Conservation (phyloP, 2,797 vertebrate genomes). For the Crocidura indochinensis region DNA sequence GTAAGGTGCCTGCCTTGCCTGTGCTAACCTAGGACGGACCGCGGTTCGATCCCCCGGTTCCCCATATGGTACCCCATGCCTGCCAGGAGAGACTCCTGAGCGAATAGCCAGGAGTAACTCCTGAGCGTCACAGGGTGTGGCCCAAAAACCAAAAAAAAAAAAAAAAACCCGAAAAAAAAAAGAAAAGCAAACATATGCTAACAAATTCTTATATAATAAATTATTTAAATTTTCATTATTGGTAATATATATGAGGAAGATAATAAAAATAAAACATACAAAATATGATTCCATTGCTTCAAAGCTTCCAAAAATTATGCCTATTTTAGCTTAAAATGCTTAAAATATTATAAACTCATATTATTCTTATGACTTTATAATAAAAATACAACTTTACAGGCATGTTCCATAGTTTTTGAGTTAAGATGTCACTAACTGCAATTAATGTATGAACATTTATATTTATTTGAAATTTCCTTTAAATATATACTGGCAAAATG, state of each 20-base stretch:
- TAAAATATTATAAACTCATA: constrained; percentile 12
- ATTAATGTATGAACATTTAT: constrained; percentile 16
- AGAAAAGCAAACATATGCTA: no score
- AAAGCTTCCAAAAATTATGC: neutral
- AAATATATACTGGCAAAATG: neutral
- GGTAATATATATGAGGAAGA: neutral
- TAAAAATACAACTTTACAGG: constrained; percentile 54
- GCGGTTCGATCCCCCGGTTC: no score
- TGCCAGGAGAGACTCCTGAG: no score
- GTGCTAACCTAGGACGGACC: no score
- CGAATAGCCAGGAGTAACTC: no score
- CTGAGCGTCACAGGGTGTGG: no score
- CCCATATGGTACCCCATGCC: no score
- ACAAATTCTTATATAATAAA: neutral
- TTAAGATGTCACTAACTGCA: neutral
- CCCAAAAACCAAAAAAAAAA: no score
- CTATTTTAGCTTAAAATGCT: neutral
- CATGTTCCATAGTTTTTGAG: constrained; percentile 8
- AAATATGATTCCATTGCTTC: neutral
- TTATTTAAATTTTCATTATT: neutral
- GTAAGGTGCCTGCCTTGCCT: no score
- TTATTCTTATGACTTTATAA: neutral
- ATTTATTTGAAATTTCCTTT: neutral
- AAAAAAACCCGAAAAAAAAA: no score
- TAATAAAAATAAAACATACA: constrained; percentile 43